Percentiles rank a stretch among this genome's conserved stretches.
Conservation (phyloP, 2,113 vertebrate species). For the Ibidorhyncha struthersii region DNA sequence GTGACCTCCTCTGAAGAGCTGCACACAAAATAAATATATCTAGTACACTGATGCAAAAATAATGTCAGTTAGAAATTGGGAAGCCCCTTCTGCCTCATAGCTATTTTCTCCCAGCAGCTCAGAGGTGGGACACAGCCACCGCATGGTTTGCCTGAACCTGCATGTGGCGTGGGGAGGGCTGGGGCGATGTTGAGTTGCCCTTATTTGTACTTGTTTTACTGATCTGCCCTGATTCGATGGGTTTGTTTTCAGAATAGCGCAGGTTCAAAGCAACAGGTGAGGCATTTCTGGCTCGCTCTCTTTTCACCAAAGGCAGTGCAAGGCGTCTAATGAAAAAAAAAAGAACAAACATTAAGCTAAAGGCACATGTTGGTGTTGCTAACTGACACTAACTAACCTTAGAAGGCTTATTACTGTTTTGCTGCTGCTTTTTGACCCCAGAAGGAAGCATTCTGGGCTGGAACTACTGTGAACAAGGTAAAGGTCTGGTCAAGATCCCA, state of each 20-base stretch:
- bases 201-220: background rate
- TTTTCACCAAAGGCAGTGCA: background rate
- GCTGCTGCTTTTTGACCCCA: background rate
- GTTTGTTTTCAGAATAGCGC: background rate
- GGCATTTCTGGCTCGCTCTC: background rate
- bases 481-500: background rate
- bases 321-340: background rate
- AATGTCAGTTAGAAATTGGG: background rate
- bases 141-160: background rate
- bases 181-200: background rate
- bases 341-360: background rate
- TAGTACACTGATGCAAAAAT: background rate
- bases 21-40: background rate
- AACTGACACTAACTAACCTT: background rate
- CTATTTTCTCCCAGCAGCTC: background rate
- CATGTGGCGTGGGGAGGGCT: fast-evolving
- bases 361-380: background rate
- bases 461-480: background rate
- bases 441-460: background rate
- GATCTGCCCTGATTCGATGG: background rate
- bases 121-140: background rate
- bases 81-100: background rate
- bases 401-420: background rate
- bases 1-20: background rate
- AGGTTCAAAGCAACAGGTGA: background rate